Evolutionary conservation across 1,140 invertebrate genomes (phyloP), one percentile per base, ranked within the genome.

Genomic region (Pristionchus pacificus): DNA sequence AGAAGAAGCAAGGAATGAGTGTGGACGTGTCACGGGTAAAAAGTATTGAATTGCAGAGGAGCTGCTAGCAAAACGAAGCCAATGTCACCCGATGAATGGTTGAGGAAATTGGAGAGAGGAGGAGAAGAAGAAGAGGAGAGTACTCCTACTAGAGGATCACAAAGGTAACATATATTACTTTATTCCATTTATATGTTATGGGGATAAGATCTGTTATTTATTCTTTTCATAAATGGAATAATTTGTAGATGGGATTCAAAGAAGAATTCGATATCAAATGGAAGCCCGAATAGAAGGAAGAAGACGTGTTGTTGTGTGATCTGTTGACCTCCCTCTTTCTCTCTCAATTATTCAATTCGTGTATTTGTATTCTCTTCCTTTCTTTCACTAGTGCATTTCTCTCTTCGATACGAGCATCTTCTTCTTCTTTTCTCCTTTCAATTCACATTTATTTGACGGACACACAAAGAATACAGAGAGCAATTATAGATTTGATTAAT

Each of bases 81-180:
- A 38, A 79, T 80, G 78, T 77, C 74, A 6, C 78, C 78, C 29
- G 78, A 79, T 65, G 78, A 79, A 58, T 79, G 78, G 78, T 57
- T 79, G 31, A 63, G 68, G 31, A 80, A 80, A 60, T 66, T 79
- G 24, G 78, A 79, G 38, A 74, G 65, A 32, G 65, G 65, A 24
- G 66, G 60, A 2, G 70, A 74, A 28, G 74, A 79, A 38, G 78
- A 80, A 59, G 73, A 81, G 38, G 78, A 81, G 24, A 64, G 62
- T 29, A 69, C 71, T 15, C 74, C 70, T 15, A 59, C 60, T 19
- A 33, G 74, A 49, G 65, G 68, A 74, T 14, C 60, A 65, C 33
- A 60, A 68, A 25, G 28, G 33, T 73, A 10, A 2, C 25, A 27
- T 28, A 38, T 65, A 33, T 24, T 49, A 2, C 2, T 38, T 6